Evolutionary conservation across 2,888 invertebrate species (phyloP).

Genomic region (Dorcus hopei): DNA sequence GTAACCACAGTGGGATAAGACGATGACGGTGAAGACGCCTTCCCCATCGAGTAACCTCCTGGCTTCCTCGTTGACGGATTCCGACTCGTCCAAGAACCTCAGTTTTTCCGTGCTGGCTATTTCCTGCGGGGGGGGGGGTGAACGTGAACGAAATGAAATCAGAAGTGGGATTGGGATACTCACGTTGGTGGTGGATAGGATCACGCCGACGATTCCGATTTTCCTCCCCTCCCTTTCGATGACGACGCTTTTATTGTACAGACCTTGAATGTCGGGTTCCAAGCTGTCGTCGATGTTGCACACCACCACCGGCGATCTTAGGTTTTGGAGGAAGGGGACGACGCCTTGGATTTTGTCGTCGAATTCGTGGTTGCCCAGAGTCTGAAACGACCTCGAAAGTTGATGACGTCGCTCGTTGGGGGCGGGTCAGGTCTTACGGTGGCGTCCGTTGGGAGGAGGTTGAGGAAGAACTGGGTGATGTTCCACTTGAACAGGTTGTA

Average conservation of each 20-base stretch:
- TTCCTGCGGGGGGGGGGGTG: conserved; percentile 50
- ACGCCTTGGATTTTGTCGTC: conserved; percentile 72
- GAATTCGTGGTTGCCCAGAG: conserved; percentile 85
- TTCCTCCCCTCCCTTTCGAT: conserved; percentile 60
- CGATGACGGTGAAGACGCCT: conserved; percentile 74
- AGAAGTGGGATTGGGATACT: conserved; percentile 23
- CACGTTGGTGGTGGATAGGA: conserved; percentile 65
- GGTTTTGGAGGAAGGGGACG: conserved; percentile 63
- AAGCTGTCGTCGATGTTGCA: conserved; percentile 70
- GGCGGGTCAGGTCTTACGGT: conserved; percentile 55
- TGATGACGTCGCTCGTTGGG: not conserved
- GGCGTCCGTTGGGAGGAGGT: conserved; percentile 71
- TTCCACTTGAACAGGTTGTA: conserved; percentile 73
- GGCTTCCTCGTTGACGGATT: conserved; percentile 66
- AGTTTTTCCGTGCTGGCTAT: conserved; percentile 64
- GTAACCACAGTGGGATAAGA: conserved; percentile 79
- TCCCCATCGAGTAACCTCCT: conserved; percentile 56
- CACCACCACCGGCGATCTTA: conserved; percentile 63
- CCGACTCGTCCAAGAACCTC: conserved; percentile 67
- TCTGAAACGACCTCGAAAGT: conserved; percentile 50
- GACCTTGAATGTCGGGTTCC: conserved; percentile 63
- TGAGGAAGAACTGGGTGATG: conserved; percentile 72
- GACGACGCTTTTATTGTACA: conserved; percentile 63
- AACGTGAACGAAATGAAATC: not conserved
- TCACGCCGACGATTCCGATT: conserved; percentile 79